Evolutionary conservation across 1,140 invertebrate genomes (phyloP).

Genomic region (Drosophila lini): DNA sequence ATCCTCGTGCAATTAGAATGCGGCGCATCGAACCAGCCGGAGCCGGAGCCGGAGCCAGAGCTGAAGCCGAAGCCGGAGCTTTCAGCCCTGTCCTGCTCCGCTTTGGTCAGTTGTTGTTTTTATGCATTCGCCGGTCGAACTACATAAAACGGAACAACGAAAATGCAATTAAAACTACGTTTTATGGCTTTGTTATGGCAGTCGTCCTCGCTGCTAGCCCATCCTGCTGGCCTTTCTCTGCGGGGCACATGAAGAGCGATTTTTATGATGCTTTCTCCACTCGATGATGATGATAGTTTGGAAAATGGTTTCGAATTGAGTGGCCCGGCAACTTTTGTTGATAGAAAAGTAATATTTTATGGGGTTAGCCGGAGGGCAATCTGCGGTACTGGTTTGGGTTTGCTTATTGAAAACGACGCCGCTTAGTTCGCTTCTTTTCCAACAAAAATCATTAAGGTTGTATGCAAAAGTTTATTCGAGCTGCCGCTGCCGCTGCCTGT

Average conservation of each 20-base stretch:
- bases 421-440: constrained; percentile 45
- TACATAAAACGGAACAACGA: constrained; percentile 83
- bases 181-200: constrained; percentile 84
- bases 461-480: constrained; percentile 61
- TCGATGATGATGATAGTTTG: constrained; percentile 61
- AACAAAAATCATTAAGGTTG: constrained; percentile 79
- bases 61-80: constrained; percentile 9
- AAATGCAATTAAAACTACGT: constrained; percentile 84
- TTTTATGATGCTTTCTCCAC: constrained; percentile 76
- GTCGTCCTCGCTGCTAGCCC: constrained; percentile 22
- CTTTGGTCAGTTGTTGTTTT: constrained; percentile 76
- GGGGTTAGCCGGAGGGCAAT: constrained; percentile 35
- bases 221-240: neutral
- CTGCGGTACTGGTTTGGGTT: constrained; percentile 17
- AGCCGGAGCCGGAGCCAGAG: neutral
- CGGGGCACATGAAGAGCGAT: constrained; percentile 68
- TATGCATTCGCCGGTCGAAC: constrained; percentile 73
- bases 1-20: constrained; percentile 75
- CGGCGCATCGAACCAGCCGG: constrained; percentile 67
- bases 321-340: constrained; percentile 64
- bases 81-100: constrained; percentile 5
- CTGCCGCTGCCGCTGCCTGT: constrained; percentile 23
- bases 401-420: constrained; percentile 72
- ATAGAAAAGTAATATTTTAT: constrained; percentile 79
- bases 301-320: constrained; percentile 72